phyloP scores from a whole-genome alignment of 2,113 vertebrate species.

The Puffinus mauretanicus region DNA sequence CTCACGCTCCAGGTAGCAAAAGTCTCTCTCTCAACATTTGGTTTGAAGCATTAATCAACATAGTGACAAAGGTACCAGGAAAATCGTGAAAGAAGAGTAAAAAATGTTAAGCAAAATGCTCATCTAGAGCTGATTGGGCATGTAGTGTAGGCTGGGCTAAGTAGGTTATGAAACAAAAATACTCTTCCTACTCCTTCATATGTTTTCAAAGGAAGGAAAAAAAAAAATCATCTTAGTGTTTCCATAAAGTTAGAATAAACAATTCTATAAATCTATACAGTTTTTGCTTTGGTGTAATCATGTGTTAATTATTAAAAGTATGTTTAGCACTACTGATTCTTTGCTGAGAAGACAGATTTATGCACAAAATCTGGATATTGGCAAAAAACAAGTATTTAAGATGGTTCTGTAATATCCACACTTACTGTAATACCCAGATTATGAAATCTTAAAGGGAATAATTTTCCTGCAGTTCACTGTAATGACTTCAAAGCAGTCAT shows the following conservation, averaged over 20 bases:
- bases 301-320: neutral
- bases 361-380: neutral
- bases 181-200: neutral
- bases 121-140: neutral
- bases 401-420: neutral
- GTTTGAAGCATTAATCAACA: conserved; percentile 56
- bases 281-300: neutral
- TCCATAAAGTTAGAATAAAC: neutral
- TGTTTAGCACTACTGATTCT: neutral
- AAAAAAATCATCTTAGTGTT: neutral
- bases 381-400: neutral
- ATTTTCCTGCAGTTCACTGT: neutral
- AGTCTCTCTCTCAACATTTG: conserved; percentile 44
- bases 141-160: neutral
- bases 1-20: neutral
- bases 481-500: neutral
- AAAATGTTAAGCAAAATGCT: conserved; percentile 40
- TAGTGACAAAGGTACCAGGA: conserved; percentile 28
- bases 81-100: conserved; percentile 29
- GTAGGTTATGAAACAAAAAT: neutral
- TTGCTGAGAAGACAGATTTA: neutral
- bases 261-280: neutral
- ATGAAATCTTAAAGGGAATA: neutral
- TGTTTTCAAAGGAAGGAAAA: neutral
- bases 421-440: neutral